Conservation (phyloP, 64 coral and sea anemone species). For the Porites australiensis region DNA sequence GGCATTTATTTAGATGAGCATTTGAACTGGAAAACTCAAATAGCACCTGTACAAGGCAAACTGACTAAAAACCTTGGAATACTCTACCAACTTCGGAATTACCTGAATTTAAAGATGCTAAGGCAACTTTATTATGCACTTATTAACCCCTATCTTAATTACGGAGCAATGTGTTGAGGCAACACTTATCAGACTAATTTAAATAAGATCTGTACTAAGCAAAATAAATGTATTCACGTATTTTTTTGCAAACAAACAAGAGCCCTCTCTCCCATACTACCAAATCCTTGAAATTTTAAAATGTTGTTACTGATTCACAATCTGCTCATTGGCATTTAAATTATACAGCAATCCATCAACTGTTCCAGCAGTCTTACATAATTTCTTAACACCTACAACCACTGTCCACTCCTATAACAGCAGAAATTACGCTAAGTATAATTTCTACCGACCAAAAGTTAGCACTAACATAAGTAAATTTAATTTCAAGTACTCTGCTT, state of each 20-base stretch:
- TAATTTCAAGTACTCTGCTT: slow-evolving; percentile 5
- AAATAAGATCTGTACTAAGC: slow-evolving; percentile 33
- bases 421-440: slow-evolving; percentile 5
- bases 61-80: slow-evolving; percentile 25
- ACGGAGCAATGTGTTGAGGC: slow-evolving; percentile 29
- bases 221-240: not conserved
- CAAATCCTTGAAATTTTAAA: slow-evolving; percentile 12
- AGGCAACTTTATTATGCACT: slow-evolving; percentile 12
- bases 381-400: not conserved
- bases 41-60: slow-evolving; percentile 38
- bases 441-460: slow-evolving; percentile 5
- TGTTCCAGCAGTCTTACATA: not conserved
- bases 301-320: slow-evolving; percentile 10
- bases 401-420: not conserved
- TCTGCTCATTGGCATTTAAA: slow-evolving; percentile 1
- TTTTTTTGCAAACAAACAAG: slow-evolving; percentile 5
- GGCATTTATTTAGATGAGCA: slow-evolving; percentile 54
- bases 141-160: slow-evolving; percentile 39
- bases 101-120: slow-evolving; percentile 18
- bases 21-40: slow-evolving; percentile 46
- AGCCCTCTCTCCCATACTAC: slow-evolving; percentile 21
- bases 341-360: slow-evolving; percentile 2
- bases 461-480: slow-evolving; percentile 21
- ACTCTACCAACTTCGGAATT: not conserved
- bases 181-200: slow-evolving; percentile 40